These are phyloP conservation scores for Eupelmus urozonus DNA, from an alignment of 2,888 invertebrate species.

Conservation along the genomic window DNA sequence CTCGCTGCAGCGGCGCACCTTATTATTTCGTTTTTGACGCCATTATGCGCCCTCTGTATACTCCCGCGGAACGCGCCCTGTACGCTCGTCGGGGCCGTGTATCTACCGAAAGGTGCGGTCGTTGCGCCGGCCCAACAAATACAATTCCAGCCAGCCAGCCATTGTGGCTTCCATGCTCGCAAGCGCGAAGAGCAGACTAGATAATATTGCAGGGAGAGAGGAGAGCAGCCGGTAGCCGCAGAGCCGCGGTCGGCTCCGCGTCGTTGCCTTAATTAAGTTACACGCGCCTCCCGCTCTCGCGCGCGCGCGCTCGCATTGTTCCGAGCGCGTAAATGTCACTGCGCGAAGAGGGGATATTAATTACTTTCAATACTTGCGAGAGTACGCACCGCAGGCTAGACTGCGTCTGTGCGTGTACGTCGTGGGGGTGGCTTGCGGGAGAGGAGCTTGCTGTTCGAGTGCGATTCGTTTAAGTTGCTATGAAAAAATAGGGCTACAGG, in stretches of 20 bases:
- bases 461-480: too few relatives aligned
- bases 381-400: too few relatives aligned
- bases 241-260: conserved; percentile 75
- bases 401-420: too few relatives aligned
- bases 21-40: conserved; percentile 60
- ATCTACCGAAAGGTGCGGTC: neutral
- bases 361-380: conserved; percentile 72
- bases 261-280: conserved; percentile 78
- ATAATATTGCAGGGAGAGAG: conserved; percentile 75
- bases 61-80: conserved; percentile 40
- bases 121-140: too few relatives aligned
- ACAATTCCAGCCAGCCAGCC: conserved; percentile 54
- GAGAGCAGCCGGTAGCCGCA: conserved; percentile 69
- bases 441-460: too few relatives aligned
- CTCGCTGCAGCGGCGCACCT: conserved; percentile 29
- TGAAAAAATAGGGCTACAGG: too few relatives aligned
- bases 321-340: conserved; percentile 74
- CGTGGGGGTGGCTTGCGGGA: too few relatives aligned
- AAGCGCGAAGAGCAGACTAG: conserved; percentile 69
- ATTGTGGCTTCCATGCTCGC: conserved; percentile 70
- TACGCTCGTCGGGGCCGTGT: conserved; percentile 66
- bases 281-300: too few relatives aligned
- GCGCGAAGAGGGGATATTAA: conserved; percentile 72
- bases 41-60: conserved; percentile 40
- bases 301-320: conserved; percentile 69